These are phyloP conservation scores for Hemicentrotus pulcherrimus DNA, from an alignment of 35 echinoderm and acorn worm species.

Conservation along the genomic window DNA sequence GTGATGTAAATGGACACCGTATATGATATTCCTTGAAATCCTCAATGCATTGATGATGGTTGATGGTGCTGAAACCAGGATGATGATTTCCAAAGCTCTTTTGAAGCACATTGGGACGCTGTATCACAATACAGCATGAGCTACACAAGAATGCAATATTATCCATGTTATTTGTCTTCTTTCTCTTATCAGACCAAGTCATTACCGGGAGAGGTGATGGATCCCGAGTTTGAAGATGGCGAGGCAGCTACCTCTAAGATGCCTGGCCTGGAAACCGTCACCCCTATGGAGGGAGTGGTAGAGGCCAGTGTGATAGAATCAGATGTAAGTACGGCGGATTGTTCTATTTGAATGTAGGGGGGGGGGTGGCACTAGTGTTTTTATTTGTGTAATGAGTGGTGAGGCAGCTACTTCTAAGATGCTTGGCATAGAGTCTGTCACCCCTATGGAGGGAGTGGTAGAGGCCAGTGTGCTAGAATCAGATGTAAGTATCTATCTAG, in stretches of 20 bases:
- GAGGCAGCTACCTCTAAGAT: background rate
- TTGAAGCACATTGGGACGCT: too few species aligned
- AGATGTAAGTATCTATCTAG: background rate
- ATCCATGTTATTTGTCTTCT: background rate
- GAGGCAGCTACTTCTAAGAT: background rate
- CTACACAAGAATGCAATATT: too few species aligned
- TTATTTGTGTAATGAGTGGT: background rate
- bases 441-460: slow-evolving; percentile 43
- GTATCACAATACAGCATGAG: too few species aligned
- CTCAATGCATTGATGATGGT: too few species aligned
- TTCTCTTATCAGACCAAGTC: slow-evolving; percentile 56
- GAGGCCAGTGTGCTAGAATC: background rate
- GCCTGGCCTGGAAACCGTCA: slow-evolving; percentile 26
- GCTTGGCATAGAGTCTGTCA: slow-evolving; percentile 33
- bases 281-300: slow-evolving; percentile 44
- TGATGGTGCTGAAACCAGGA: too few species aligned
- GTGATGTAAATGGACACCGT: too few species aligned
- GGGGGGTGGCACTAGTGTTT: background rate
- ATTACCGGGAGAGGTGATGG: slow-evolving; percentile 47
- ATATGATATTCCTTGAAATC: too few species aligned
- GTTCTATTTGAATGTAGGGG: background rate
- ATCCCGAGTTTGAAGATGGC: slow-evolving; percentile 46
- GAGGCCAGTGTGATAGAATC: background rate
- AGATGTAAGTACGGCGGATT: background rate
- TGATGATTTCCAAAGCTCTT: too few species aligned